These are phyloP conservation scores for Saccostrea cuccullata DNA, from an alignment of 1,140 invertebrate species.

Conservation along the genomic window DNA sequence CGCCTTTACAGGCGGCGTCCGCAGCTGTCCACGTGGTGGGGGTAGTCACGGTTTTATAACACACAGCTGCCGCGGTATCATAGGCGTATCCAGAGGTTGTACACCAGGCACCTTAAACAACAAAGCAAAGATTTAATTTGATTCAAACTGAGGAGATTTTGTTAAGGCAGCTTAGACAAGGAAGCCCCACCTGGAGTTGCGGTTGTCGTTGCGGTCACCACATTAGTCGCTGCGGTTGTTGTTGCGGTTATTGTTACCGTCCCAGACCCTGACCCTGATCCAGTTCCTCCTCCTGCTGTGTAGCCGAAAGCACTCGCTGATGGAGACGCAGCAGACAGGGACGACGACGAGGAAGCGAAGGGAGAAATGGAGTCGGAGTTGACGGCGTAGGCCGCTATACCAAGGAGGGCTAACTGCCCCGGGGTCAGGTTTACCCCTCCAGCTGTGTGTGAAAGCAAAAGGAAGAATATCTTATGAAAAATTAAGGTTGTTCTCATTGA, in stretches of 20 bases:
- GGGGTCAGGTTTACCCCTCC: neutral
- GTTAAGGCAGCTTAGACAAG: too few relatives aligned
- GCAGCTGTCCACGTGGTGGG: neutral
- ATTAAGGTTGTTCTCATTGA: too few relatives aligned
- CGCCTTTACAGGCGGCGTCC: neutral
- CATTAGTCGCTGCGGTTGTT: neutral
- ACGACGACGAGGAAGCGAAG: neutral
- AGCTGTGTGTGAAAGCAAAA: neutral
- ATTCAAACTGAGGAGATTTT: too few relatives aligned
- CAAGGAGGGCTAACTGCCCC: neutral
- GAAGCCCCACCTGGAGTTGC: neutral
- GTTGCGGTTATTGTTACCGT: neutral
- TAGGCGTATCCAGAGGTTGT: neutral
- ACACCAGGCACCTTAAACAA: conserved; percentile 1
- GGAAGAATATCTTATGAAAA: neutral
- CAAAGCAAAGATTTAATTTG: too few relatives aligned
- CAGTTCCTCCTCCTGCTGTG: neutral
- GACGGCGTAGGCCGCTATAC: neutral
- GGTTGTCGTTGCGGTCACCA: neutral
- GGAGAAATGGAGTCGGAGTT: neutral
- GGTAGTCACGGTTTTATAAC: neutral
- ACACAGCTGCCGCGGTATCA: neutral
- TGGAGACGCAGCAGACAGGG: neutral
- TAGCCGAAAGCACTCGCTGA: neutral
- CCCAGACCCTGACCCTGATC: neutral